Evolutionary conservation across 2,888 invertebrate species (phyloP).

Genomic region (Nasonovia ribisnigri): DNA sequence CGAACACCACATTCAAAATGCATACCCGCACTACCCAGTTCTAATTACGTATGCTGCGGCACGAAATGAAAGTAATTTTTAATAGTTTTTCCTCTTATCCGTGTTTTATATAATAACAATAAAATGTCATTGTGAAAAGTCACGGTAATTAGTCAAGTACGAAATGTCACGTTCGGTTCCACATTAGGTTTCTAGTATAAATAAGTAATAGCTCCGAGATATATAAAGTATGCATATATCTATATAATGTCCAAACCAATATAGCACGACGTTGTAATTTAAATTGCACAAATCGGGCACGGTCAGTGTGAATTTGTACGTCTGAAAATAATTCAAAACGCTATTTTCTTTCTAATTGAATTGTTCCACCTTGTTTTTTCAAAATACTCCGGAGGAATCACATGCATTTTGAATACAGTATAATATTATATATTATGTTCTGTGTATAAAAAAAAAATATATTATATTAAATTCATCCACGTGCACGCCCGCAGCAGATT

Average conservation of each 20-base stretch:
- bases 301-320: slow-evolving; percentile 31
- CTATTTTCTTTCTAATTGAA: slow-evolving; percentile 10
- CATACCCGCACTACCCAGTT: neutral
- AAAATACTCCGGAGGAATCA: neutral
- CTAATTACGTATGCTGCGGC: slow-evolving; percentile 62
- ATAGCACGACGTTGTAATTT: slow-evolving; percentile 59
- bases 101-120: slow-evolving; percentile 58
- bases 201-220: slow-evolving; percentile 56
- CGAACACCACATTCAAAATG: neutral
- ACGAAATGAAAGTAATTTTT: slow-evolving; percentile 65
- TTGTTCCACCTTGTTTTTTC: slow-evolving; percentile 49
- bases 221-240: neutral
- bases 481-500: neutral
- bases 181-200: slow-evolving; percentile 57
- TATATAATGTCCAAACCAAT: slow-evolving; percentile 33
- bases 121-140: slow-evolving; percentile 62
- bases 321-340: slow-evolving; percentile 12
- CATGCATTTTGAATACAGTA: neutral
- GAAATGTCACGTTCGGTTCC: slow-evolving; percentile 65
- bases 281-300: slow-evolving; percentile 58
- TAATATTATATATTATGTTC: neutral
- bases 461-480: neutral
- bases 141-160: slow-evolving; percentile 63
- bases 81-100: slow-evolving; percentile 64
- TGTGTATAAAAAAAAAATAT: neutral